phyloP scores from a whole-genome alignment of 2,888 invertebrate genomes.

The Phasia obesa region DNA sequence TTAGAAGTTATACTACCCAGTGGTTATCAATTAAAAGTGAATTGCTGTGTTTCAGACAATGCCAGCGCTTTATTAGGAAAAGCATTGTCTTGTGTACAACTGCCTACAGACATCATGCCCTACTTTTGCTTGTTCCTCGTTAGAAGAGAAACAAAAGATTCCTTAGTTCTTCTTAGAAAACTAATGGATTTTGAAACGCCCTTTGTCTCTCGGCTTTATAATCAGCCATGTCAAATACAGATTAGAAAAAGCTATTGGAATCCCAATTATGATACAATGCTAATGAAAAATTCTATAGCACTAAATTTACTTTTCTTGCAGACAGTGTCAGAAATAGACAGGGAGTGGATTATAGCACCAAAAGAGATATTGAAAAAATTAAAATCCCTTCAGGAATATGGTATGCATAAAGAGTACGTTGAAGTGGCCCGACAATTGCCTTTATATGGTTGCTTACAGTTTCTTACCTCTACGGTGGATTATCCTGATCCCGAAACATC shows the following conservation, averaged over 20 bases:
- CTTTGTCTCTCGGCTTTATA: constrained; percentile 91
- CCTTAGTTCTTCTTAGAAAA: constrained; percentile 90
- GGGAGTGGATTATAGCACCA: constrained; percentile 91
- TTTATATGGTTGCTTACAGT: constrained; percentile 94
- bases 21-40: constrained; percentile 91
- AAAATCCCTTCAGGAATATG: constrained; percentile 87
- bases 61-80: constrained; percentile 92
- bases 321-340: constrained; percentile 92
- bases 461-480: constrained; percentile 89
- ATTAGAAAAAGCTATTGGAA: constrained; percentile 97
- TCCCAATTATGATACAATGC: constrained; percentile 89
- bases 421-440: constrained; percentile 91
- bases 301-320: constrained; percentile 94
- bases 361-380: constrained; percentile 88
- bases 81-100: constrained; percentile 90
- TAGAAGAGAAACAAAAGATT: constrained; percentile 85
- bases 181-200: constrained; percentile 99
- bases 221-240: constrained; percentile 90
- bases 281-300: constrained; percentile 91
- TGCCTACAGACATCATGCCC: constrained; percentile 90
- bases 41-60: constrained; percentile 91
- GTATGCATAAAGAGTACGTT: constrained; percentile 94
- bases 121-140: constrained; percentile 96
- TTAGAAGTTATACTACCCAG: constrained; percentile 89
- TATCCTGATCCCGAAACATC: constrained; percentile 87